Percentiles rank a stretch among this genome's conserved stretches.
These are phyloP conservation scores for Sarcophaga carnaria DNA, from an alignment of 2,888 invertebrate genomes.

Conservation along the genomic window DNA sequence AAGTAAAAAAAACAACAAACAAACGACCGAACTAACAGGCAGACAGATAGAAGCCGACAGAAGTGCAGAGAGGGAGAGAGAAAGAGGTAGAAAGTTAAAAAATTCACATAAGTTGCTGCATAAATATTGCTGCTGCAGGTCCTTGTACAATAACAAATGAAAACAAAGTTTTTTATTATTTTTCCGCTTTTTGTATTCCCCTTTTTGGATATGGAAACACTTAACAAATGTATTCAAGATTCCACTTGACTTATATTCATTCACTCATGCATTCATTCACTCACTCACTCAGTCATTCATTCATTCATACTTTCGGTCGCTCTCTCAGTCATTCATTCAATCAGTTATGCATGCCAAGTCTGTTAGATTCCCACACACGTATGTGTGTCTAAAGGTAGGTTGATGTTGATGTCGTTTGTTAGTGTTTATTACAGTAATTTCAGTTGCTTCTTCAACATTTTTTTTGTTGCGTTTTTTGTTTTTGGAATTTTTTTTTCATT, in stretches of 20 bases:
- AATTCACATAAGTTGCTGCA: neutral
- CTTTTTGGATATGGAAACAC: neutral
- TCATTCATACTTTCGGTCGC: too few relatives aligned
- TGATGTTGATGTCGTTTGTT: too few relatives aligned
- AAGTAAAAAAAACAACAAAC: neutral
- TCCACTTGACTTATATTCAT: conserved; percentile 42
- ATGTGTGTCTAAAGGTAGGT: too few relatives aligned
- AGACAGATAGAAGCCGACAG: neutral
- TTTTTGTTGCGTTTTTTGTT: neutral
- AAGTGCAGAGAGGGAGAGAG: too few relatives aligned
- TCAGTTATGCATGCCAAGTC: too few relatives aligned
- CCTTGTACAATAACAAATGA: neutral
- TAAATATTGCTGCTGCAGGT: neutral
- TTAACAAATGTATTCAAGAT: conserved; percentile 15
- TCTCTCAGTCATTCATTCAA: too few relatives aligned
- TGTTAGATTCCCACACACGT: too few relatives aligned
- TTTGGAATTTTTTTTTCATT: neutral
- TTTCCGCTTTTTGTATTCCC: neutral
- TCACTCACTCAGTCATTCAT: too few relatives aligned
- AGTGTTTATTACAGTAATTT: conserved; percentile 6
- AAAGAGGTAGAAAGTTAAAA: neutral
- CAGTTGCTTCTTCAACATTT: conserved; percentile 1
- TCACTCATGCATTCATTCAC: neutral
- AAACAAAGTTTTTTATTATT: neutral
- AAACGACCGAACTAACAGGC: neutral